phyloP scores from a whole-genome alignment of 2,888 invertebrate genomes.

The Sacculina carcini region DNA sequence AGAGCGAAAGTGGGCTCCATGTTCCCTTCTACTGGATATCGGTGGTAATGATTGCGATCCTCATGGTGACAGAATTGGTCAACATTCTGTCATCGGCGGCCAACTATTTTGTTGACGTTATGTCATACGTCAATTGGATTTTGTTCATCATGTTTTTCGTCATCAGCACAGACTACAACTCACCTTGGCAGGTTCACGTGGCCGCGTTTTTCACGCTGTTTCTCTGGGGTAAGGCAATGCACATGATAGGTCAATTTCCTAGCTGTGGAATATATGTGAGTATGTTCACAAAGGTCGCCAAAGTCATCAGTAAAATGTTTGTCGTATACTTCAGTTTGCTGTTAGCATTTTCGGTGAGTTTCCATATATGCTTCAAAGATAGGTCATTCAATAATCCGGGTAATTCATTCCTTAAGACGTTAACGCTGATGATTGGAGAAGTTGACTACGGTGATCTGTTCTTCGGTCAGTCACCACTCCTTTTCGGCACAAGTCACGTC shows the following conservation, averaged over 20 bases:
- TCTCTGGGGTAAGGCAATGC: constrained; percentile 13
- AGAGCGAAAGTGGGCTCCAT: not conserved
- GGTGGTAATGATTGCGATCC: not conserved
- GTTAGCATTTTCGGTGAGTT: constrained; percentile 30
- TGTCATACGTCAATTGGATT: not conserved
- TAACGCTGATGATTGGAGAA: constrained; percentile 34
- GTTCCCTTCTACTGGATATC: not conserved
- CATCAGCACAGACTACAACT: not conserved
- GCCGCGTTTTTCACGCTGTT: constrained; percentile 11
- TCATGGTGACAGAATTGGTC: not conserved
- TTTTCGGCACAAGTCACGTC: constrained; percentile 20
- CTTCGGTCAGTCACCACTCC: constrained; percentile 16
- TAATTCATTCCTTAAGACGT: constrained; percentile 28
- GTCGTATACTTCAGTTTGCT: constrained; percentile 25
- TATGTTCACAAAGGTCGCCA: constrained; percentile 32
- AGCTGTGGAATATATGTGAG: constrained; percentile 32
- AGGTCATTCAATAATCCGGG: constrained; percentile 28
- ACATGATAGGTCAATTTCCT: constrained; percentile 12
- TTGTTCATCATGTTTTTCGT: constrained; percentile 7
- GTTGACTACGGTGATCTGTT: constrained; percentile 29
- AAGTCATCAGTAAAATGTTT: constrained; percentile 28
- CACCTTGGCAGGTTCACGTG: constrained; percentile 12
- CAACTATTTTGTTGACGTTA: not conserved
- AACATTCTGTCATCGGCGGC: not conserved
- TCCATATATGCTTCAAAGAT: constrained; percentile 29